Conservation (phyloP, 2,888 invertebrate species). For the Tetramorium bicarinatum region DNA sequence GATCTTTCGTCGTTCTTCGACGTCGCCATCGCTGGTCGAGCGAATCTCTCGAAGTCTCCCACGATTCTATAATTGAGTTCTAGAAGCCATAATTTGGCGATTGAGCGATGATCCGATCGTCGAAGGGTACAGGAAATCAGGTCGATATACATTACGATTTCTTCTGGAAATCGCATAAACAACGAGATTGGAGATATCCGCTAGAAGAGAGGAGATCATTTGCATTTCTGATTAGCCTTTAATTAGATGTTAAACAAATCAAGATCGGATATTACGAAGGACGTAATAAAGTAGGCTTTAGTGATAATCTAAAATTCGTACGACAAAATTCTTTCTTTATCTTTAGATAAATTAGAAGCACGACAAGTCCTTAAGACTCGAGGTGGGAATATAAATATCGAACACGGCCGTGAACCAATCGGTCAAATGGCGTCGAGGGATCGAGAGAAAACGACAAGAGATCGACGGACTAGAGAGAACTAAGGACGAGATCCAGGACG, state of each 20-base stretch:
- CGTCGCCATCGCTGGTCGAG: conserved; percentile 15
- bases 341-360: not conserved
- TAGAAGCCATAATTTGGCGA: not conserved
- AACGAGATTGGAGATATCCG: not conserved
- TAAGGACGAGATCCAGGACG: conserved; percentile 59
- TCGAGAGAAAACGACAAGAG: conserved; percentile 11
- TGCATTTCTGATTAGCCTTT: conserved; percentile 6
- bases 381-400: not conserved
- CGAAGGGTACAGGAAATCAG: not conserved
- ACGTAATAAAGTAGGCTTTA: conserved; percentile 1
- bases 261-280: not conserved
- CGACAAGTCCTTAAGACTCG: not conserved
- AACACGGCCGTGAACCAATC: not conserved
- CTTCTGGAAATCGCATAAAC: not conserved
- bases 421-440: conserved; percentile 24
- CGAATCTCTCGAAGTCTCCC: not conserved
- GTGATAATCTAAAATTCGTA: conserved; percentile 38
- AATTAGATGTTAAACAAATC: conserved; percentile 18
- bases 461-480: conserved; percentile 15
- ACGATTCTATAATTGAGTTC: not conserved
- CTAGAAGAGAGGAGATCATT: not conserved
- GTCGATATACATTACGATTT: not conserved
- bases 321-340: conserved; percentile 39
- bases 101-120: not conserved
- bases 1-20: conserved; percentile 33